Conservation (phyloP, 35 echinoderm and acorn worm genomes). For the Apostichopus japonicus region DNA sequence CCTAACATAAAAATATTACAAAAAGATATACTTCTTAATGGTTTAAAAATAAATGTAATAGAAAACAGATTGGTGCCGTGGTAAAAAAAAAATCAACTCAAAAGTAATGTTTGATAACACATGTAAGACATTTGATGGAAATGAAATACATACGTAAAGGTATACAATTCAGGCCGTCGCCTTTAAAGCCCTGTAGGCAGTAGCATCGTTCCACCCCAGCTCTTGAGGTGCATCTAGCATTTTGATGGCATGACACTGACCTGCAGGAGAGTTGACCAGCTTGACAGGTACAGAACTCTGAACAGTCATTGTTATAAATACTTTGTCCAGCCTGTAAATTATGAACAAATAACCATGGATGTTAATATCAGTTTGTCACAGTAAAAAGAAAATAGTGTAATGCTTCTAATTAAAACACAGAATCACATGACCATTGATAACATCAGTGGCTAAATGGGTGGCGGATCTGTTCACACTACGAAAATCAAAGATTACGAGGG, state of each 20-base stretch:
- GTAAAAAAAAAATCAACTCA: too few species aligned
- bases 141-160: neutral
- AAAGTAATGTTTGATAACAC: neutral
- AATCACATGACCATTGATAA: too few species aligned
- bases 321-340: neutral
- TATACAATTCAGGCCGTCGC: neutral
- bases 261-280: neutral
- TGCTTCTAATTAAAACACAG: too few species aligned
- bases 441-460: too few species aligned
- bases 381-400: too few species aligned
- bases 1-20: neutral
- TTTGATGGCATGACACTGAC: neutral
- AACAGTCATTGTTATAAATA: neutral
- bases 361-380: too few species aligned
- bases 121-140: neutral
- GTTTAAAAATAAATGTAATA: too few species aligned
- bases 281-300: neutral
- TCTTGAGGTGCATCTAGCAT: neutral
- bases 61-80: too few species aligned
- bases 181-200: constrained; percentile 1
- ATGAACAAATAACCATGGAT: too few species aligned
- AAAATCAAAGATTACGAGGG: too few species aligned
- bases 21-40: neutral
- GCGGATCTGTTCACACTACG: too few species aligned
- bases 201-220: neutral